Evolutionary conservation across 2,797 vertebrate genomes (phyloP), one percentile per base, ranked within the genome.

Genomic region (Enteromius viviparus): DNA sequence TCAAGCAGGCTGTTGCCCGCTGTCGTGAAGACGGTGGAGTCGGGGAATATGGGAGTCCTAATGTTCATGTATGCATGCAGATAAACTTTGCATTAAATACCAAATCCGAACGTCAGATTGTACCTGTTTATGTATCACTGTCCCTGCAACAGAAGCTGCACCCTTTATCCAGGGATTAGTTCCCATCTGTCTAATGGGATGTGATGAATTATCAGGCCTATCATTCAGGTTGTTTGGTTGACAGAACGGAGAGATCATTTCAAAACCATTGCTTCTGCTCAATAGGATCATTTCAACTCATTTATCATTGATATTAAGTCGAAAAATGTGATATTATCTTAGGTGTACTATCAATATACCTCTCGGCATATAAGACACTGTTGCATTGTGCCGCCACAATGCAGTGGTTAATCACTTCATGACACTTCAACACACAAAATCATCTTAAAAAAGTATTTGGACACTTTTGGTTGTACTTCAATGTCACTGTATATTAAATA

Each of bases 61-160:
- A 87, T 84, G 89, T 87, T 87, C 76, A 83, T 92, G 92, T 90
- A 91, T 94, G 92, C 90, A 89, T 85, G 87, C 85, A 85, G 91
- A 89, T 86, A 76, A 81, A 89, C 72, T 88, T 86, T 60, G 87
- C 83, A 85, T 86, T 89, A 78, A 89, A 89, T 85, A 75, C 86
- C 78, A 86, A 79, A 89, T 86, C 32, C 84, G 19, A 78, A 66
- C 74, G 40, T 62, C 42, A 65, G 82, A 40, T 65, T 75, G 71
- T 72, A 90, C 83, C 84, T 89, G 89, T 93, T 91, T 89, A 81
- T 90, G 85, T 86, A 23, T 15, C 75, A 32, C 85, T 90, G 90
- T 93, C 91, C 87, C 68, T 91, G 89, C 91, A 93, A 92, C 93
- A 94, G 92, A 93, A 93, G 80, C 84, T 85, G 86, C 88, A 88